phyloP scores from a whole-genome alignment of 2,797 vertebrate genomes.

The Sebastes steindachneri region DNA sequence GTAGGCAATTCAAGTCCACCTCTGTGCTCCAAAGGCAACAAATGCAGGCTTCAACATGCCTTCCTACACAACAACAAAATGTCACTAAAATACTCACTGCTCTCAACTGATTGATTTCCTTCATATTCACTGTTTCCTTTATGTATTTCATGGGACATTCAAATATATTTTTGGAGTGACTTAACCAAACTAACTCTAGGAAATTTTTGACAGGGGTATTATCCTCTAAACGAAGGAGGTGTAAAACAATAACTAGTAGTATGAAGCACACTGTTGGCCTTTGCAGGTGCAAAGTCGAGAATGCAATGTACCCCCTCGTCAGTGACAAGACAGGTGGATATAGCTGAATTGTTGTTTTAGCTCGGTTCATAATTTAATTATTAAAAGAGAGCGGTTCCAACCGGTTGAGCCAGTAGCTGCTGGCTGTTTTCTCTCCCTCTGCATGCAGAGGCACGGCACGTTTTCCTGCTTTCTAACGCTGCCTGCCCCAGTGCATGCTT shows the following conservation, averaged over 20 bases:
- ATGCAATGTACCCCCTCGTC: not conserved
- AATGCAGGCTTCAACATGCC: not conserved
- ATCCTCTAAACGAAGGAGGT: not conserved
- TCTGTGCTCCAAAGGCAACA: not conserved
- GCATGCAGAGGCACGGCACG: conserved; percentile 46
- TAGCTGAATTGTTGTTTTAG: conserved; percentile 27
- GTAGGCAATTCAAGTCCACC: not conserved
- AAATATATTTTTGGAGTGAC: not conserved
- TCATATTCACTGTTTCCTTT: not conserved
- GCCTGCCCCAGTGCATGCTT: not conserved
- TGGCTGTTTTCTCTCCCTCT: conserved; percentile 35
- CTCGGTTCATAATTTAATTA: conserved; percentile 72
- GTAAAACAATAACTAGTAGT: too few species aligned
- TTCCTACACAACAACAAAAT: not conserved
- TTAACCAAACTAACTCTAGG: not conserved
- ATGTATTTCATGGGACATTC: not conserved
- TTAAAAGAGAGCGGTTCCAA: conserved; percentile 78
- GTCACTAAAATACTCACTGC: not conserved
- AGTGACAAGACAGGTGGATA: not conserved
- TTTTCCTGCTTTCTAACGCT: not conserved
- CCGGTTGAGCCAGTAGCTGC: conserved; percentile 71
- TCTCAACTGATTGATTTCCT: not conserved
- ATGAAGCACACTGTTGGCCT: not conserved
- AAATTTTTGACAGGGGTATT: not conserved
- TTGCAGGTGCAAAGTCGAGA: conserved; percentile 10